Evolutionary conservation across 1,140 invertebrate genomes (phyloP), one percentile per base, ranked within the genome.

Genomic region (Gonioctena quinquepunctata): DNA sequence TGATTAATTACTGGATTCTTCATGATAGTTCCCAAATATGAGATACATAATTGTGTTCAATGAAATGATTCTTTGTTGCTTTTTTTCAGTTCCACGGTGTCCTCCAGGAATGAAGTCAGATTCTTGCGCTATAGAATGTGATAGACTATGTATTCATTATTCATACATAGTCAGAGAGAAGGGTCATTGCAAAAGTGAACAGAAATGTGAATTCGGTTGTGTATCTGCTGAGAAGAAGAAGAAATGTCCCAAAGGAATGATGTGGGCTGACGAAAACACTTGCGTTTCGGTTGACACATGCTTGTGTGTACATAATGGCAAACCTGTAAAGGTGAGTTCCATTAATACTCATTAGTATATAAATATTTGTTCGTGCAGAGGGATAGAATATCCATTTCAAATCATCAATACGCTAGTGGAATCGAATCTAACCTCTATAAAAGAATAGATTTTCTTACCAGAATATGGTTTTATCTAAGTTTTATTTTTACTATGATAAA

Each of bases 281-380:
- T 95, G 94, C 76, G 91, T 94, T 5, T 80, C 87, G 3, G 76
- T 86, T 2, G 84, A 87, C 25, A 90, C 93, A 66, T 94, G 93
- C 76, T 89, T 89, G 3, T 94, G 93, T 76, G 82, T 85, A 26
- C 81, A 86, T 7, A 80, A 88, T 21, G 90, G 90, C 28, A 81
- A 85, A 64, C 81, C 88, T 4, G 84, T 94, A 1, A 90, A 90
- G 84, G 89, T 90, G 82, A 76, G 65, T 65, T n/a, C n/a, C n/a
- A n/a, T n/a, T n/a, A n/a, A n/a, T n/a, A n/a, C n/a, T n/a, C n/a
- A n/a, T n/a, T n/a, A n/a, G n/a, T n/a, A n/a, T n/a, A n/a, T n/a
- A n/a, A n/a, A n/a, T n/a, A n/a, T n/a, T n/a, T n/a, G n/a, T n/a
- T n/a, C n/a, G n/a, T n/a, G n/a, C n/a, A n/a, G n/a, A n/a, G n/a